Percentiles rank a stretch among this genome's conserved stretches.
Evolutionary conservation across 2,113 vertebrate species (phyloP).

Genomic region (Hyla sarda): DNA sequence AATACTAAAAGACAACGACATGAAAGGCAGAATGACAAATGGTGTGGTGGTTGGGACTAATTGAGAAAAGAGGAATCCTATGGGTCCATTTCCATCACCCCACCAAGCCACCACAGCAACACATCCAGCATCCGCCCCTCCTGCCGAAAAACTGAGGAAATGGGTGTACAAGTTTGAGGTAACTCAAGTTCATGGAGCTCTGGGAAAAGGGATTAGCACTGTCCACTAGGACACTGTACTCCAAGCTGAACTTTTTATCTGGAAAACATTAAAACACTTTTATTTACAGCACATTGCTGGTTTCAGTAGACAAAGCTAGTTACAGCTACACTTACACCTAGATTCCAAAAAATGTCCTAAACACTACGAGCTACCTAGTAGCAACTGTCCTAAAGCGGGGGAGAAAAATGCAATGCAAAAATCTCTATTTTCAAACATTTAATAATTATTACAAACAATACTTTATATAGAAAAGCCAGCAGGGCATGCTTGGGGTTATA

Average conservation of each 20-base stretch:
- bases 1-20: slow-evolving; percentile 51
- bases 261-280: neutral
- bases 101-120: slow-evolving; percentile 75
- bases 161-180: slow-evolving; percentile 62
- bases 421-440: neutral
- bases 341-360: neutral
- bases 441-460: neutral
- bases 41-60: slow-evolving; percentile 14
- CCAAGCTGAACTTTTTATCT: neutral
- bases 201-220: slow-evolving; percentile 31
- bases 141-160: neutral
- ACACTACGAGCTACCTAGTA: too few relatives aligned
- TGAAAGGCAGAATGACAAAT: slow-evolving; percentile 54
- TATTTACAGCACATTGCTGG: neutral
- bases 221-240: neutral
- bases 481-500: too few relatives aligned
- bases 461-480: neutral
- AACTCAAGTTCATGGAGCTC: slow-evolving; percentile 69
- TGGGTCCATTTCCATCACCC: slow-evolving; percentile 71
- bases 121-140: slow-evolving; percentile 65
- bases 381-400: too few relatives aligned
- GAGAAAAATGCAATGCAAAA: neutral
- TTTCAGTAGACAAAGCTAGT: neutral
- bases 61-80: slow-evolving; percentile 70
- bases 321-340: neutral